These are phyloP conservation scores for Yponomeuta sedellus DNA, from an alignment of 2,888 invertebrate genomes.

Conservation along the genomic window DNA sequence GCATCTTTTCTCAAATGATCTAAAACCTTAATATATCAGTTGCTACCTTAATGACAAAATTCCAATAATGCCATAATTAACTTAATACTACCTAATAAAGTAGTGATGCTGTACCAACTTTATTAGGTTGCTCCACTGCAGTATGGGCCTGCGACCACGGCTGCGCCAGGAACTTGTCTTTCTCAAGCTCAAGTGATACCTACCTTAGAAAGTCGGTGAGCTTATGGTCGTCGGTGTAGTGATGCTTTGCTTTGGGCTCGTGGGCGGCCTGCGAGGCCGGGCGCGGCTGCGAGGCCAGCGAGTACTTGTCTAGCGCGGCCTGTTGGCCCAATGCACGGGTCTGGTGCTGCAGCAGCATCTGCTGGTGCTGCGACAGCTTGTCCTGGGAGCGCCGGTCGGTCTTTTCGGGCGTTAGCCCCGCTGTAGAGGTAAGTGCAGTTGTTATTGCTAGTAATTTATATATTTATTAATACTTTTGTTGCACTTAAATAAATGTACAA, in stretches of 20 bases:
- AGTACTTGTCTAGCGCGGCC: conserved; percentile 78
- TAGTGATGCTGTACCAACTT: conserved; percentile 67
- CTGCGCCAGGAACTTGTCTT: conserved; percentile 30
- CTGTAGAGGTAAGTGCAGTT: conserved; percentile 32
- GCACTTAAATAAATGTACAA: too few relatives aligned
- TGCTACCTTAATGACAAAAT: too few relatives aligned
- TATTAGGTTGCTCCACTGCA: conserved; percentile 51
- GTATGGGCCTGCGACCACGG: conserved; percentile 65
- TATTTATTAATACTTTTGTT: too few relatives aligned
- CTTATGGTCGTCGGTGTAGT: conserved; percentile 79
- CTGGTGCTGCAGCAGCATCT: conserved; percentile 81
- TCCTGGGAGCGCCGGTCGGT: conserved; percentile 62
- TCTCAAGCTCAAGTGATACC: conserved; percentile 7
- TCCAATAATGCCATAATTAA: too few relatives aligned
- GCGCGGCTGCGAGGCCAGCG: conserved; percentile 68
- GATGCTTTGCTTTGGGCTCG: conserved; percentile 63
- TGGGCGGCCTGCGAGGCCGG: conserved; percentile 49
- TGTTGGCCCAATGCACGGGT: conserved; percentile 77
- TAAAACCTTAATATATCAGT: too few relatives aligned
- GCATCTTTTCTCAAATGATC: too few relatives aligned
- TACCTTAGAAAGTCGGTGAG: conserved; percentile 81
- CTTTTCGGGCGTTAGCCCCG: conserved; percentile 59
- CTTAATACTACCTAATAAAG: too few relatives aligned
- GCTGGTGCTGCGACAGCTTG: conserved; percentile 78
- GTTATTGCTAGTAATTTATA: too few relatives aligned